Conservation (phyloP, 2,113 vertebrate species). For the Myotis yumanensis region DNA sequence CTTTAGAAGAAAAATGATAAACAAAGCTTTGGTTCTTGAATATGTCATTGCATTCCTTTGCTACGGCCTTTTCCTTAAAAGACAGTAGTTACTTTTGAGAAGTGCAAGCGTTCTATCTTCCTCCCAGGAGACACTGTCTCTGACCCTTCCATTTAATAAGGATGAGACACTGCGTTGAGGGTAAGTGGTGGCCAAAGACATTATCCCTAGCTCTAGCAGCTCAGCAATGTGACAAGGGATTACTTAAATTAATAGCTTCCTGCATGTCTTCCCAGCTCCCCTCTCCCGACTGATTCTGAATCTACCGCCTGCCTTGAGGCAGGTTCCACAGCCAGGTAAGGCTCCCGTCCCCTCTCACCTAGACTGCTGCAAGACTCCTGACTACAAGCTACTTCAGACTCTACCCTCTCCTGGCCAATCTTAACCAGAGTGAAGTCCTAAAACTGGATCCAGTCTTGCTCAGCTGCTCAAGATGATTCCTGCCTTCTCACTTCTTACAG, state of each 20-base stretch:
- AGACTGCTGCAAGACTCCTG: neutral
- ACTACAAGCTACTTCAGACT: neutral
- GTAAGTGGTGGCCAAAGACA: neutral
- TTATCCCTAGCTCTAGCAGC: neutral
- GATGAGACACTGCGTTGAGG: neutral
- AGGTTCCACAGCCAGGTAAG: neutral
- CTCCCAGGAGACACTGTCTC: neutral
- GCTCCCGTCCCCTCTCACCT: neutral
- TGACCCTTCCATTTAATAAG: neutral
- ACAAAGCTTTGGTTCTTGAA: slow-evolving; percentile 41
- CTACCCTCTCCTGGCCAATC: neutral
- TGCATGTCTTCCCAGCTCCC: neutral
- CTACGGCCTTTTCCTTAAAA: neutral
- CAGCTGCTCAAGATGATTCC: neutral
- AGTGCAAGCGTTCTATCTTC: neutral
- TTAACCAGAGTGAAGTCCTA: neutral
- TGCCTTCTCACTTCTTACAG: neutral
- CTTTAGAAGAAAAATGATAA: slow-evolving; percentile 35
- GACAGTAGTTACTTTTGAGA: neutral
- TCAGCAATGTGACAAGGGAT: neutral
- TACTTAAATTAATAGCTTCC: neutral
- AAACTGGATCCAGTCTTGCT: neutral
- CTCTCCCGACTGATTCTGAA: neutral
- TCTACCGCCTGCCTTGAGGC: neutral
- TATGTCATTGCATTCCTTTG: neutral